phyloP scores from a whole-genome alignment of 2,888 invertebrate genomes.

The Mechanitis messenoides region DNA sequence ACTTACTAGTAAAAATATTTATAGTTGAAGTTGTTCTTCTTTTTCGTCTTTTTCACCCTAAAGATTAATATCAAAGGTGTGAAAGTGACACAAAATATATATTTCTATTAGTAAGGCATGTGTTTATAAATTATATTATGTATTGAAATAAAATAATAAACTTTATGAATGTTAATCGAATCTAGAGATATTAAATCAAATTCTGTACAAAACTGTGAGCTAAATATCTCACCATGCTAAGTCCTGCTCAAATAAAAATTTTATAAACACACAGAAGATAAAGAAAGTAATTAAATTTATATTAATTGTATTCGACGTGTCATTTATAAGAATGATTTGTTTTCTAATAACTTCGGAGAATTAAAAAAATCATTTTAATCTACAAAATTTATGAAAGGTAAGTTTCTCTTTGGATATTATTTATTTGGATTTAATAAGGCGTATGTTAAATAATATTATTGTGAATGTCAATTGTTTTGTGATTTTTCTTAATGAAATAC shows the following conservation, averaged over 20 bases:
- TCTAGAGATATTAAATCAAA: constrained; percentile 17
- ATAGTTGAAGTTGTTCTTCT: not conserved
- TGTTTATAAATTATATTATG: too few species aligned
- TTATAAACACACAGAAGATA: too few species aligned
- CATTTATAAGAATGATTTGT: too few species aligned
- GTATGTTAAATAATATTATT: constrained; percentile 2
- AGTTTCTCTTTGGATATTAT: constrained; percentile 18
- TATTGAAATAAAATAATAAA: too few species aligned
- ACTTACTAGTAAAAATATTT: not conserved
- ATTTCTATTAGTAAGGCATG: too few species aligned
- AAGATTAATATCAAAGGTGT: too few species aligned
- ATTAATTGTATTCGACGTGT: too few species aligned
- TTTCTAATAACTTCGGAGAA: too few species aligned
- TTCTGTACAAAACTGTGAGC: not conserved
- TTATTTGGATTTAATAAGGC: constrained; percentile 13
- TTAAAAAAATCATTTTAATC: not conserved
- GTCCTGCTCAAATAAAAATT: too few species aligned
- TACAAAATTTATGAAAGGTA: constrained; percentile 11
- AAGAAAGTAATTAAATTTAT: too few species aligned
- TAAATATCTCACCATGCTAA: too few species aligned
- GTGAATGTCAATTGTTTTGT: constrained; percentile 9
- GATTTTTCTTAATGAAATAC: constrained; percentile 15
- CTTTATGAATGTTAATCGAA: constrained; percentile 3
- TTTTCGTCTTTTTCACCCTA: not conserved
- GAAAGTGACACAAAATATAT: too few species aligned